Percentiles rank a stretch among this genome's conserved stretches.
These are phyloP conservation scores for Listronotus bonariensis DNA, from an alignment of 1,140 invertebrate species.

Conservation along the genomic window DNA sequence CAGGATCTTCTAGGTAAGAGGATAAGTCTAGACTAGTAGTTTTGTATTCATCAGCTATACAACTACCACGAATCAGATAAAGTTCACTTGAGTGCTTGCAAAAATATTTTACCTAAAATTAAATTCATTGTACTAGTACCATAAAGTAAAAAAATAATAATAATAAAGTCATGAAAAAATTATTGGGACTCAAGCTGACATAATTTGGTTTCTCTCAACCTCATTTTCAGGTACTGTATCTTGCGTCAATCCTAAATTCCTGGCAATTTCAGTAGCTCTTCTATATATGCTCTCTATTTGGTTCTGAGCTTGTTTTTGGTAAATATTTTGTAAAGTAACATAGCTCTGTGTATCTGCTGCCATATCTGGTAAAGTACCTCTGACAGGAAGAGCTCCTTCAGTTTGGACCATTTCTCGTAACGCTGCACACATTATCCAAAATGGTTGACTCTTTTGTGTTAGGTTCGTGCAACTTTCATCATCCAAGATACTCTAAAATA, in stretches of 20 bases:
- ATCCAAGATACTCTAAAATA: slow-evolving; percentile 67
- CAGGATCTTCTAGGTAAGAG: slow-evolving; percentile 70
- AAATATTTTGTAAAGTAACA: slow-evolving; percentile 88
- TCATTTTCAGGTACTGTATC: slow-evolving; percentile 77
- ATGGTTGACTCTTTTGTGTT: slow-evolving; percentile 77
- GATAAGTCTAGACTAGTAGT: slow-evolving; percentile 46
- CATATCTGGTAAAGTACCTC: slow-evolving; percentile 97
- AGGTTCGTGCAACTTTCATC: slow-evolving; percentile 77
- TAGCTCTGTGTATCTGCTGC: slow-evolving; percentile 93
- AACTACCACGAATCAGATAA: slow-evolving; percentile 77
- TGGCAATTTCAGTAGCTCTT: slow-evolving; percentile 78
- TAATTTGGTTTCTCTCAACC: slow-evolving; percentile 45
- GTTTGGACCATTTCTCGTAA: slow-evolving; percentile 87
- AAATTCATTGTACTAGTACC: no score
- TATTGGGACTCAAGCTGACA: no score
- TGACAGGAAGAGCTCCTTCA: slow-evolving; percentile 84
- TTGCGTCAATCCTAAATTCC: slow-evolving; percentile 73
- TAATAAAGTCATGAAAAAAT: no score
- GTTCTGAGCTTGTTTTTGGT: slow-evolving; percentile 79
- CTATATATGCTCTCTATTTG: slow-evolving; percentile 83
- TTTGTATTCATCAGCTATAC: slow-evolving; percentile 78
- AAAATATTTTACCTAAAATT: slow-evolving; percentile 68
- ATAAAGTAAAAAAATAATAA: no score
- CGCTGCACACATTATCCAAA: slow-evolving; percentile 94
- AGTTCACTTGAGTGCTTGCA: slow-evolving; percentile 85